Evolutionary conservation across 2,888 invertebrate genomes (phyloP).

Genomic region (Drosophila multiciliata): DNA sequence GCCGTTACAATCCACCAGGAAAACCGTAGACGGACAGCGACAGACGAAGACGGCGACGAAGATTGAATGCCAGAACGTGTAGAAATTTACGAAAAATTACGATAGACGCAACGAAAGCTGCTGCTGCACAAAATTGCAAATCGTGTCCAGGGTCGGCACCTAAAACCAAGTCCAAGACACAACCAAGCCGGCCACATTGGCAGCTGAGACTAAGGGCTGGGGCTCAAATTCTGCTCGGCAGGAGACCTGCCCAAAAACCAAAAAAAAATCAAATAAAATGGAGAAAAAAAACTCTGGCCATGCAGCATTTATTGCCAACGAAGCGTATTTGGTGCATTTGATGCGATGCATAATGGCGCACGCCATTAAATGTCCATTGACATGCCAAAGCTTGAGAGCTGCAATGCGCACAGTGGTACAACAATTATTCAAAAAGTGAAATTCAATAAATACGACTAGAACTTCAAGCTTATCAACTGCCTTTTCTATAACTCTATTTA

Average conservation of each 20-base stretch:
- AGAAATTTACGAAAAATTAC: constrained; percentile 82
- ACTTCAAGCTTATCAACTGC: not conserved
- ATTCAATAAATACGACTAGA: too few species aligned
- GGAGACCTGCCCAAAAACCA: constrained; percentile 19
- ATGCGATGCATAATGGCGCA: constrained; percentile 82
- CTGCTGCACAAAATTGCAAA: constrained; percentile 79
- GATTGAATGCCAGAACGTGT: constrained; percentile 81
- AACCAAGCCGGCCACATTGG: constrained; percentile 21
- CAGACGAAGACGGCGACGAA: constrained; percentile 61
- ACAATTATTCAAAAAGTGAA: not conserved
- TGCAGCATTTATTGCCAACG: constrained; percentile 82
- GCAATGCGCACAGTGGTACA: constrained; percentile 54
- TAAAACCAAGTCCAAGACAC: constrained; percentile 35
- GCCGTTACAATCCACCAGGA: constrained; percentile 58
- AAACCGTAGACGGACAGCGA: constrained; percentile 29
- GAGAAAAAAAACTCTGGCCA: constrained; percentile 46
- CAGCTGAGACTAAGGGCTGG: constrained; percentile 55
- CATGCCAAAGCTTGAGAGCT: constrained; percentile 60
- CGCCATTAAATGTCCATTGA: constrained; percentile 83
- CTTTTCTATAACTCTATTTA: fast-evolving
- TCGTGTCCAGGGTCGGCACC: constrained; percentile 65
- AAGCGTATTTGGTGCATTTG: constrained; percentile 83
- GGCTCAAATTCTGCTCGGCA: constrained; percentile 23
- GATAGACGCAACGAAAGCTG: constrained; percentile 58
- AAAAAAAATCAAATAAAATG: not conserved